Evolutionary conservation across 2,113 vertebrate species (phyloP).

Genomic region (Pterocles burchelli): DNA sequence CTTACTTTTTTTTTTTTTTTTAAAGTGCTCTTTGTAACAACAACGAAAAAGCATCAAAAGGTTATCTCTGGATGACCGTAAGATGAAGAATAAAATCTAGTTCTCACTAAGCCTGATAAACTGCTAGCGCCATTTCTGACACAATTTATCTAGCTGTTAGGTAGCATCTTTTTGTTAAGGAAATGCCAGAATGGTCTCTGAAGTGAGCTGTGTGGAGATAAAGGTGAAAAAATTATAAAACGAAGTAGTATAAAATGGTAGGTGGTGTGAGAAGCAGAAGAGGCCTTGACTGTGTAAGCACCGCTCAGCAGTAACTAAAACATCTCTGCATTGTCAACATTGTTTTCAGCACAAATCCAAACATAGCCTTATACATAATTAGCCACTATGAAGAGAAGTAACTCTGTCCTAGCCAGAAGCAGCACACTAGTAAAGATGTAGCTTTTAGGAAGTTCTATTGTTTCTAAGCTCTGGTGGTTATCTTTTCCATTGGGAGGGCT

Average conservation of each 20-base stretch:
- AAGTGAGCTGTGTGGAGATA: background rate
- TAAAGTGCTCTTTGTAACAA: background rate
- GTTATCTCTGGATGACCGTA: background rate
- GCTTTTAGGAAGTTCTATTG: background rate
- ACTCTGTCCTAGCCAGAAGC: too few species aligned
- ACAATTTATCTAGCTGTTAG: background rate
- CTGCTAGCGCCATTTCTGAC: background rate
- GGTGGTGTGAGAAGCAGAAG: too few species aligned
- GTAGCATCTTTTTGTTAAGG: background rate
- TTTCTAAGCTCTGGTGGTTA: background rate
- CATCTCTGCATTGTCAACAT: too few species aligned
- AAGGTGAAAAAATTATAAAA: background rate
- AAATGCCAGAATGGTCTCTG: background rate
- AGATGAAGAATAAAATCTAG: background rate
- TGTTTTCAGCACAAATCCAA: too few species aligned
- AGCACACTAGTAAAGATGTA: background rate
- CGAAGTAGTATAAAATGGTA: background rate
- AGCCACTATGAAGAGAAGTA: too few species aligned
- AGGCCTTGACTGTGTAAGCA: too few species aligned
- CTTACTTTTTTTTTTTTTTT: background rate
- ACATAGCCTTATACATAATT: too few species aligned
- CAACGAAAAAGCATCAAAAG: background rate
- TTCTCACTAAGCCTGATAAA: background rate
- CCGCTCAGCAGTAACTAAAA: too few species aligned
- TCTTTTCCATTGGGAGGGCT: background rate